Evolutionary conservation across 2,888 invertebrate species (phyloP), one percentile per base, ranked within the genome.

Genomic region (Amorpha juglandis): DNA sequence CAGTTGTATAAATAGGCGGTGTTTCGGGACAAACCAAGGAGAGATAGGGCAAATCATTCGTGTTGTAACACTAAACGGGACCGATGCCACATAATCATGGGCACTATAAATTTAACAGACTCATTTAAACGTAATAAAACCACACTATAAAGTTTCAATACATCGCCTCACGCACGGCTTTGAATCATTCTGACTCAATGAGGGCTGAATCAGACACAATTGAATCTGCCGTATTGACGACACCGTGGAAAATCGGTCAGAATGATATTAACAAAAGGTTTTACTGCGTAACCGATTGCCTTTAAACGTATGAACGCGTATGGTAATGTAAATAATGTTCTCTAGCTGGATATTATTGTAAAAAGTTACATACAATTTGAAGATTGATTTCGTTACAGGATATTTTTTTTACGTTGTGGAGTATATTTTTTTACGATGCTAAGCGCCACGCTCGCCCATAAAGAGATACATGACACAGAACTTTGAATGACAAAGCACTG

Each of bases 41-140:
- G 27, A 78, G 81, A 82, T 81, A 81, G 78, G 76, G 76, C 78
- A 71, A 79, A 82, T 78, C 77, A 76, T 70, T 78, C 72, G 76
- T 77, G 80, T 74, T 78, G 79, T 80, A 79, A 81, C 73, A 74
- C 76, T 75, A 79, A 78, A 80, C 75, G 72, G 74, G 83, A 83
- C 82, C 79, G 80, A 81, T 82, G 90, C 90, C 77, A 19, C 50
- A 82, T 88, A 88, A 90, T 90, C 89, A 89, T 84, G 81, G 79
- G 79, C 84, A 45, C 87, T 84, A 90, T 91, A 90, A 88, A 89
- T 86, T 87, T 91, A 86, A 91, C 86, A 82, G 86, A 83, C 90
- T 90, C 89, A 90, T 92, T 91, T 91, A 88, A 84, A 86, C 78
- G 83, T 88, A 88, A 91, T 91, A 91, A 92, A 92, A 86, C 77